Percentiles rank a stretch among this genome's conserved stretches.
These are phyloP conservation scores for Dolichallabes microphthalmus DNA, from an alignment of 2,113 vertebrate species.

Conservation along the genomic window DNA sequence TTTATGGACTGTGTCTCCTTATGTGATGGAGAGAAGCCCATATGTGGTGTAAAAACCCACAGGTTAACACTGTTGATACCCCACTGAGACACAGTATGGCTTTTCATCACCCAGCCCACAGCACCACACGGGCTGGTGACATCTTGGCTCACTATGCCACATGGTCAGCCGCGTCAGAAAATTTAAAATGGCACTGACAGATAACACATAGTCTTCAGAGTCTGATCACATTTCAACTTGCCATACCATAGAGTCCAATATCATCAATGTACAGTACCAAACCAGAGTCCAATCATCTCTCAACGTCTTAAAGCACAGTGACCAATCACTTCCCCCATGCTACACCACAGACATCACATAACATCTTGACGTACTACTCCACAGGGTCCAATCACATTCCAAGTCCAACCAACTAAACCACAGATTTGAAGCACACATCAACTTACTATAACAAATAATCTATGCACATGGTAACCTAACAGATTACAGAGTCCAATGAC, in stretches of 20 bases:
- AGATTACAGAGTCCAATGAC: neutral
- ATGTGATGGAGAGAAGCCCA: slow-evolving; percentile 4
- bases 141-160: neutral
- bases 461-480: neutral
- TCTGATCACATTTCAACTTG: neutral
- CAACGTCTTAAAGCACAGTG: neutral
- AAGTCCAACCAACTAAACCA: neutral
- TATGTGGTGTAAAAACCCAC: slow-evolving; percentile 35
- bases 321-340: neutral
- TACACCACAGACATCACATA: neutral
- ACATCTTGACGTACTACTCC: neutral
- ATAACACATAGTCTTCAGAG: too few species aligned
- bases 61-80: slow-evolving; percentile 15
- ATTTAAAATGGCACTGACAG: too few species aligned
- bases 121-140: slow-evolving; percentile 12
- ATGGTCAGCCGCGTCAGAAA: neutral
- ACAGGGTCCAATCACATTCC: too few species aligned
- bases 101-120: slow-evolving; percentile 35
- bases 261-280: too few species aligned
- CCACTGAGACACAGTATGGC: slow-evolving; percentile 40
- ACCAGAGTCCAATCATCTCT: neutral
- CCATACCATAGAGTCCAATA: neutral
- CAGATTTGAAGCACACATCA: neutral
- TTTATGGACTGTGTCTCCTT: slow-evolving; percentile 6
- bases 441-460: neutral